Percentiles rank a stretch among this genome's conserved stretches.
Evolutionary conservation across 2,888 invertebrate species (phyloP).

Genomic region (Hermaeophaga mercurialis): DNA sequence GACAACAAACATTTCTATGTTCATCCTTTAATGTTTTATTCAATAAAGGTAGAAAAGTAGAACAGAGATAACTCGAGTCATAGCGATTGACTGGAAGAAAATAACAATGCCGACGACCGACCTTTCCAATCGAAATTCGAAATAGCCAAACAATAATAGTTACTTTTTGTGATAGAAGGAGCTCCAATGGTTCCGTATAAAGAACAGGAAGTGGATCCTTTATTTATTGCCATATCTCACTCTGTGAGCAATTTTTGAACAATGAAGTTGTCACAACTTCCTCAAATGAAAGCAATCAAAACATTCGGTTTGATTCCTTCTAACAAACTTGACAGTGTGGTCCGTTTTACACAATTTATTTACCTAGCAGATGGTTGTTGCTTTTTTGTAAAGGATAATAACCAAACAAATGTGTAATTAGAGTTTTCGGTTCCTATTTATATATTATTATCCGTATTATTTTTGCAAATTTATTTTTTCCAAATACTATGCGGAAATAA

Average conservation of each 20-base stretch:
- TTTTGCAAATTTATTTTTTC: too few relatives aligned
- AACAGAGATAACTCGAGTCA: neutral
- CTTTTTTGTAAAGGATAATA: too few relatives aligned
- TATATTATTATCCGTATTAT: too few relatives aligned
- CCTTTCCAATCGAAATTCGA: slow-evolving; percentile 4
- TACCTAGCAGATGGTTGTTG: neutral
- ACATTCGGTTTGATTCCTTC: neutral
- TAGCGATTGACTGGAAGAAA: slow-evolving; percentile 9
- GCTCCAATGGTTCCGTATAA: slow-evolving; percentile 2
- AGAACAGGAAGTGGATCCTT: slow-evolving; percentile 5
- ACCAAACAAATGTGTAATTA: too few relatives aligned
- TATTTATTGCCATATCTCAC: slow-evolving; percentile 12
- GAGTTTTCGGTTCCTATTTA: too few relatives aligned
- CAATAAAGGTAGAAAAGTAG: slow-evolving; percentile 4
- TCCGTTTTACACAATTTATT: neutral
- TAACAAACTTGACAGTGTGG: neutral
- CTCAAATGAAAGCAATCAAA: slow-evolving; percentile 1
- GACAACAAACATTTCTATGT: neutral
- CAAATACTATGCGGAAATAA: too few relatives aligned
- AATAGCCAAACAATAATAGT: slow-evolving; percentile 12
- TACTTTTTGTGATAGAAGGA: neutral
- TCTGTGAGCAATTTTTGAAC: slow-evolving; percentile 2
- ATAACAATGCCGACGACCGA: slow-evolving; percentile 6
- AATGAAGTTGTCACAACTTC: slow-evolving; percentile 13
- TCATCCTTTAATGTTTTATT: slow-evolving; percentile 4